phyloP scores from a whole-genome alignment of 2,888 invertebrate species.

The Escarpia spicata region DNA sequence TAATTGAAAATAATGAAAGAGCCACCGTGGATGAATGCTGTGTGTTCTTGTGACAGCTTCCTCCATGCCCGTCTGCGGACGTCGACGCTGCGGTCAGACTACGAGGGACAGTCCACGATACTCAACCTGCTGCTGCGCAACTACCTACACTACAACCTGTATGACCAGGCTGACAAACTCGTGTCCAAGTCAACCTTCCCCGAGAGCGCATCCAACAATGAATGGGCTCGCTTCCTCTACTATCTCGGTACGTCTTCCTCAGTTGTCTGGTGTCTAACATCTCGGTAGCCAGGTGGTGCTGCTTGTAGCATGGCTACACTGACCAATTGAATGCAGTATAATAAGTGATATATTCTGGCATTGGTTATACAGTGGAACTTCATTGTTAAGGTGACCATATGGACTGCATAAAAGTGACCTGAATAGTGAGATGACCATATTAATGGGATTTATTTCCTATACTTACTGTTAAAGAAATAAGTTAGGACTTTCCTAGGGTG shows the following conservation, averaged over 20 bases:
- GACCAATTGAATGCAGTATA: neutral
- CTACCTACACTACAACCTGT: constrained; percentile 93
- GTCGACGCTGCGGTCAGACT: constrained; percentile 93
- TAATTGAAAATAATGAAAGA: too few relatives aligned
- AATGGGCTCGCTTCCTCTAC: constrained; percentile 97
- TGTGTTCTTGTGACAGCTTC: constrained; percentile 58
- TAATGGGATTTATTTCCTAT: too few relatives aligned
- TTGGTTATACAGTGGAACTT: neutral
- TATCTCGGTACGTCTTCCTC: constrained; percentile 73
- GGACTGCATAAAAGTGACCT: too few relatives aligned
- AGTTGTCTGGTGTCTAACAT: too few relatives aligned
- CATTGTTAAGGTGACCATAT: too few relatives aligned
- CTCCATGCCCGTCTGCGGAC: constrained; percentile 92
- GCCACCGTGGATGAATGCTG: neutral
- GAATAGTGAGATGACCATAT: too few relatives aligned
- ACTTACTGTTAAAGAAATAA: too few relatives aligned
- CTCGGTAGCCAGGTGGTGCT: neutral
- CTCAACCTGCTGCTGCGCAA: constrained; percentile 95
- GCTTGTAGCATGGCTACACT: neutral
- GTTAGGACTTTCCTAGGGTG: too few relatives aligned
- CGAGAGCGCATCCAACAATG: constrained; percentile 96
- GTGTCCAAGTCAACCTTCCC: constrained; percentile 97
- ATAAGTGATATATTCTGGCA: neutral
- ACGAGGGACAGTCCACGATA: constrained; percentile 95
- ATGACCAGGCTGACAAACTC: constrained; percentile 95